Base-by-base conservation (phyloP, 2,797 vertebrate species). In the Ara ararauna region DNA sequence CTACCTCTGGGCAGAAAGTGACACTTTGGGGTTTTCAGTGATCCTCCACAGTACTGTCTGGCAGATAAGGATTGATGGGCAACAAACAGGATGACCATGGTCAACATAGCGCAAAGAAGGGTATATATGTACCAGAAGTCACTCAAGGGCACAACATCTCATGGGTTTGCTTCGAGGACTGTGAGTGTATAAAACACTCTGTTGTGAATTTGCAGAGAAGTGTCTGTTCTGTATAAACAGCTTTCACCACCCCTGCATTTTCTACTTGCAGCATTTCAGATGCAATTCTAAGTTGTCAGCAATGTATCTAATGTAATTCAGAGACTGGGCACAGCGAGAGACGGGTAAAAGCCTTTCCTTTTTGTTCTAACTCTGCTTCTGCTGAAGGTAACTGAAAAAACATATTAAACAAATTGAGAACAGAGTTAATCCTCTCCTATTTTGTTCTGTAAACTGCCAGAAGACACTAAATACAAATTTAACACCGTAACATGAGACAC, bases 401-500 rank as follows among this genome's bases (percentile, higher is more conserved):
- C 15, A 6, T n/a, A 91, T 76, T 38, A 50, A 80, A 89, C 68
- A 89, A 53, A 73, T 79, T 71, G 64, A 54, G n/a, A 88, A 54
- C 26, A 87, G 51, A 79, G 34, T 47, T 82, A 74, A 79, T 60
- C 7, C 48, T 64, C n/a, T 67, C 78, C n/a, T 38, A 13, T 30
- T 94, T 88, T 70, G 15, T 93, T 90, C 72, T 74, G 19, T 90
- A 58, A 87, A 80, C 38, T 91, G 9, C 42, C 56, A 79, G 65
- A 53, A 95, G 67, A 86, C 36, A 44, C 7, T 60, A 81, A 91
- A 79, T 22, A 42, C 44, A 79, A 86, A 85, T 82, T 38, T 75
- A 88, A 61, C 29, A 24, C 26, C 79, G 60, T 53, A 91, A 91
- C 7, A 48, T 45, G 26, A 88, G 71, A 9, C 13, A 81, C 3